Conservation (phyloP, 30 jellyfish, hydroid and myxozoan genomes). For the Turritopsis rubra region DNA sequence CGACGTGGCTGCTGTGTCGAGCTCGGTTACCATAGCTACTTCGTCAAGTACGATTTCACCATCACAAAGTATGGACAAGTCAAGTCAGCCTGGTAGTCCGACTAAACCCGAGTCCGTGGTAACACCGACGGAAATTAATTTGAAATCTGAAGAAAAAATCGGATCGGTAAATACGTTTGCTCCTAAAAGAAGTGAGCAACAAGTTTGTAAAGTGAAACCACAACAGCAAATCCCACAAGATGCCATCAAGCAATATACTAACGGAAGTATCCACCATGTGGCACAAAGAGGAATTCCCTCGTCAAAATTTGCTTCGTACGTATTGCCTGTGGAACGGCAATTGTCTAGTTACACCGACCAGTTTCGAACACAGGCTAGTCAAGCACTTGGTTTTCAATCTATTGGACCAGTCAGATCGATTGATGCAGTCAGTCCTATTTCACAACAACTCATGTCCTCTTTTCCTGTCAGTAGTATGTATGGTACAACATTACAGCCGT, state of each 20-base stretch:
- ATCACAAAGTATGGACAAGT: conserved; percentile 21
- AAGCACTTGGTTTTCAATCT: conserved; percentile 38
- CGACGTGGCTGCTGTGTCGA: conserved; percentile 33
- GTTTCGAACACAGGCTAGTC: conserved; percentile 36
- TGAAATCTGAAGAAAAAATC: conserved; percentile 22
- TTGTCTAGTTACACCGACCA: conserved; percentile 16
- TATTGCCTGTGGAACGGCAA: conserved; percentile 5
- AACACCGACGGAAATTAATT: conserved; percentile 21
- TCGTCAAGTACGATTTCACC: conserved; percentile 28
- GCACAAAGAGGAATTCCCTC: neutral
- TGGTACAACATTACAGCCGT: conserved; percentile 57
- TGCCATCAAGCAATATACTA: neutral
- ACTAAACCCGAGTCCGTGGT: conserved; percentile 20
- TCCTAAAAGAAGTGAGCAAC: conserved; percentile 45
- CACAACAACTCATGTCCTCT: conserved; percentile 48
- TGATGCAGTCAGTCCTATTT: conserved; percentile 51
- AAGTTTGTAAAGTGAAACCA: conserved; percentile 92
- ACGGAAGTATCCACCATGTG: neutral
- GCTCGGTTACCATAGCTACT: conserved; percentile 24
- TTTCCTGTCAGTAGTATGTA: conserved; percentile 39
- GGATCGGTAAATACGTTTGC: conserved; percentile 9
- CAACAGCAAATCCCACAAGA: conserved; percentile 57
- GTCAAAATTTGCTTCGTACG: conserved; percentile 9
- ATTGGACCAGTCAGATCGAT: conserved; percentile 40
- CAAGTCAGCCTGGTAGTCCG: conserved; percentile 25